These are phyloP conservation scores for Heliothis peltigera DNA, from an alignment of 2,888 invertebrate genomes.

Conservation along the genomic window DNA sequence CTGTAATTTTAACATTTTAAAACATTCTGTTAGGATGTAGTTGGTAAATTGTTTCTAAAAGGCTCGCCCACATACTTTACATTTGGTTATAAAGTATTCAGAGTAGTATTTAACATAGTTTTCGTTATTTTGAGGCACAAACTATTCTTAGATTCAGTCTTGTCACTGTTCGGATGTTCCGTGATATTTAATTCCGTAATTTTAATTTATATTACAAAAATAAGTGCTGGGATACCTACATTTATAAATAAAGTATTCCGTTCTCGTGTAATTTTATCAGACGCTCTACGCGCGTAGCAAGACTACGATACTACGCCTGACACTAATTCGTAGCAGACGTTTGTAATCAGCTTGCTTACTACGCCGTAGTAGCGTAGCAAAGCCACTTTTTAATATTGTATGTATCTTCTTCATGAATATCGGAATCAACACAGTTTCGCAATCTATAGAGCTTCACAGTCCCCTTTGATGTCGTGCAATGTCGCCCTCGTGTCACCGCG, in stretches of 20 bases:
- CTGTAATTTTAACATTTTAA: constrained; percentile 33
- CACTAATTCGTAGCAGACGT: constrained; percentile 60
- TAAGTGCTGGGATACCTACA: background rate
- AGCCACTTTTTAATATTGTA: background rate
- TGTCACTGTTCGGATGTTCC: background rate
- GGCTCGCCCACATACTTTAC: background rate
- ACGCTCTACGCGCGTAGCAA: constrained; percentile 50
- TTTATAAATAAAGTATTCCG: background rate
- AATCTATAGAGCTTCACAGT: background rate
- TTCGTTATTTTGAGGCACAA: background rate
- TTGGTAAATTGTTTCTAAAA: constrained; percentile 20
- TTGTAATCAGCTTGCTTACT: constrained; percentile 45
- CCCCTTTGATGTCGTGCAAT: background rate
- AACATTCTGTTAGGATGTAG: constrained; percentile 19
- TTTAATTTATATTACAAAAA: background rate
- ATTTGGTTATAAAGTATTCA: background rate
- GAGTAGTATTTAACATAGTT: background rate
- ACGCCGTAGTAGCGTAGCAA: constrained; percentile 46
- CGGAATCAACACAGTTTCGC: background rate
- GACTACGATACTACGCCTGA: constrained; percentile 43
- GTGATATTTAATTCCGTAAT: too few relatives aligned
- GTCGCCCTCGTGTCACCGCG: background rate
- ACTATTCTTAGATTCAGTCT: background rate
- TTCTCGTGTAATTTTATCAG: constrained; percentile 15
- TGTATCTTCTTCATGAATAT: background rate